Percentiles rank a stretch among this genome's conserved stretches.
Conservation (phyloP, 2,888 invertebrate species). For the Tetranychus piercei region DNA sequence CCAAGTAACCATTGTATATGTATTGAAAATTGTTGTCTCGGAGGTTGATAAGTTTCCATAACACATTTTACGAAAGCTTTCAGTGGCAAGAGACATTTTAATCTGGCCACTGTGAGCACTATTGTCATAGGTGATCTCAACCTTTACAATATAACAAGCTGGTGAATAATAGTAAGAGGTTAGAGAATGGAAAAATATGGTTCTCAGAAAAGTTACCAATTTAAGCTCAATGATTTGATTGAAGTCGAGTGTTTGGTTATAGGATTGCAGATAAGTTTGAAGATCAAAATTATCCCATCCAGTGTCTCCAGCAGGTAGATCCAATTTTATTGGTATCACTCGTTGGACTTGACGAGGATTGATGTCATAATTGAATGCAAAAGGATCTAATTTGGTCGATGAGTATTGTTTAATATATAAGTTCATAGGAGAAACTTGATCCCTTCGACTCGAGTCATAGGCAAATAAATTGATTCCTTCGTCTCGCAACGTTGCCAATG, state of each 20-base stretch:
- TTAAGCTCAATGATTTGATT: conserved; percentile 54
- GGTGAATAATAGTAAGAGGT: conserved; percentile 62
- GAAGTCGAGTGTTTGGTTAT: conserved; percentile 52
- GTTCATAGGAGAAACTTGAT: conserved; percentile 45
- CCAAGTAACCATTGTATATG: not conserved
- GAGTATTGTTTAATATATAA: conserved; percentile 63
- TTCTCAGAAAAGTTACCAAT: conserved; percentile 59
- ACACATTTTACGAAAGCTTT: conserved; percentile 54
- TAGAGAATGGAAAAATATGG: conserved; percentile 72
- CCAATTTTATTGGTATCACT: not conserved
- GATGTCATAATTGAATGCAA: conserved; percentile 74
- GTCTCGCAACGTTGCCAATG: conserved; percentile 23
- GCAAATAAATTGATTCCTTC: conserved; percentile 25
- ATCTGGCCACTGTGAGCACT: conserved; percentile 85
- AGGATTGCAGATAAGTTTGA: conserved; percentile 40
- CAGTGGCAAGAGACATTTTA: conserved; percentile 55
- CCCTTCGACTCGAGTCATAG: conserved; percentile 22
- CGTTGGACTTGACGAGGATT: conserved; percentile 34
- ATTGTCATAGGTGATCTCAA: conserved; percentile 59
- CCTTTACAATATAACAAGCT: conserved; percentile 72
- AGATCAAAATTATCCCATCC: conserved; percentile 33
- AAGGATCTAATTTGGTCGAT: conserved; percentile 60
- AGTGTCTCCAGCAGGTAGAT: conserved; percentile 23
- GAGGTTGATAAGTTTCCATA: conserved; percentile 45
- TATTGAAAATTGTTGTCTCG: not conserved